These are phyloP conservation scores for Xenopus tropicalis DNA, from an alignment of 2,113 vertebrate species.

Conservation along the genomic window DNA sequence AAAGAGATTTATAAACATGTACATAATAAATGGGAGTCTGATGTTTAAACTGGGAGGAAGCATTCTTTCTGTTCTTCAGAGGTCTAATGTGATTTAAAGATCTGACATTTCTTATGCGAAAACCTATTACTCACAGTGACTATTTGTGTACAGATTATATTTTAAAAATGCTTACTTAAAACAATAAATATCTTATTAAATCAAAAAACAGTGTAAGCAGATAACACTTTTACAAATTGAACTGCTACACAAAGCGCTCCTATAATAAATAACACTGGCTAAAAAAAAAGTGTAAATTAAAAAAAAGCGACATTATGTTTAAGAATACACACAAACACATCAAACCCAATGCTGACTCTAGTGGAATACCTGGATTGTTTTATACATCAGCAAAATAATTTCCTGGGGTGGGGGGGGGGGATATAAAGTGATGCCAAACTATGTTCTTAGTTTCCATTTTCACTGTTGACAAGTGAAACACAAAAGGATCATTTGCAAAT, in stretches of 20 bases:
- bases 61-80: conserved; percentile 75
- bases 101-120: conserved; percentile 93
- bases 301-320: no score
- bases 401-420: no score
- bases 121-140: conserved; percentile 98
- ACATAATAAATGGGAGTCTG: conserved; percentile 88
- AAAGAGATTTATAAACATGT: conserved; percentile 96
- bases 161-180: conserved; percentile 83
- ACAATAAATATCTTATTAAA: conserved; percentile 85
- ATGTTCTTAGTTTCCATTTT: no score
- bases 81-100: conserved; percentile 91
- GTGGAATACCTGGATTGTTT: no score
- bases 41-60: conserved; percentile 91
- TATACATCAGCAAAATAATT: no score
- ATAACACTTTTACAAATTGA: conserved; percentile 71
- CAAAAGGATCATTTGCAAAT: no score
- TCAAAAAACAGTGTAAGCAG: conserved; percentile 73
- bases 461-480: no score
- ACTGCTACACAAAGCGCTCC: conserved; percentile 59
- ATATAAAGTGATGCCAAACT: no score
- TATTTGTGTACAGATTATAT: conserved; percentile 93
- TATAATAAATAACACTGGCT: conserved; percentile 48
- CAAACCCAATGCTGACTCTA: no score
- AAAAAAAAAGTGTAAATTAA: no score
- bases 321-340: no score